Base-by-base conservation (phyloP, 2,113 vertebrate species). In the Saguinus midas region DNA sequence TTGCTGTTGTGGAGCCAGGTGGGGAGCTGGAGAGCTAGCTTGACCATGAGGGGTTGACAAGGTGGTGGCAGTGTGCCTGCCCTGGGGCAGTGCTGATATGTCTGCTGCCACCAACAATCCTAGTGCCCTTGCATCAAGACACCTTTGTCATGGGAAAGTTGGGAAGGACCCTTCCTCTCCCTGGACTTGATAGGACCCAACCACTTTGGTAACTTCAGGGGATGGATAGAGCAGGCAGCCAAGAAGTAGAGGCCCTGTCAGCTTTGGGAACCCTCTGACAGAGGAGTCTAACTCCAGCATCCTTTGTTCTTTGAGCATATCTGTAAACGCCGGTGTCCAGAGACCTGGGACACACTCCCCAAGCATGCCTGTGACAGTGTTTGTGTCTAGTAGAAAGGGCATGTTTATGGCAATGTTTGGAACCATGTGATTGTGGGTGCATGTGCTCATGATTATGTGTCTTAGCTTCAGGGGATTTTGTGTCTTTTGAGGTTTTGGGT, bases 71-170 rank as follows among this genome's bases (percentile, higher is more conserved):
- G 35, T 55, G 73, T 92, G 91, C 75, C 91, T 79, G 8, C 79
- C 64, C 94, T 76, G 35, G 94, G 83, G 90, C 88, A 91, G 76
- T 1, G 91, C 61, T 95, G 94, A 91, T 29, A 35, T 86, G 58
- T 91, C 88, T 97, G 11, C 97, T 87, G 91, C 97, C 57, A 94
- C 80, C 96, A 96, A 93, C 66, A 94, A 29, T 68, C 55, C n/a
- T n/a, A 32, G 29, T n/a, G 93, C 94, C 93, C 87, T 89, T 72
- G 92, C 94, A 96, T 95, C 94, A 95, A 97, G 97, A 95, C 94
- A 97, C 98, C 97, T 98, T 98, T 97, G 96, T 72, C 61, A 57
- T 48, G 25, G 58, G 25, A 52, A 61, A 55, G n/a, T 45, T 92
- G 64, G 48, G 68, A 85, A 95, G 70, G 58, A 29, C n/a, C 17